Percentiles rank a stretch among this genome's conserved stretches.
Conservation (phyloP, 2,113 vertebrate species). For the Bambusicola thoracicus region DNA sequence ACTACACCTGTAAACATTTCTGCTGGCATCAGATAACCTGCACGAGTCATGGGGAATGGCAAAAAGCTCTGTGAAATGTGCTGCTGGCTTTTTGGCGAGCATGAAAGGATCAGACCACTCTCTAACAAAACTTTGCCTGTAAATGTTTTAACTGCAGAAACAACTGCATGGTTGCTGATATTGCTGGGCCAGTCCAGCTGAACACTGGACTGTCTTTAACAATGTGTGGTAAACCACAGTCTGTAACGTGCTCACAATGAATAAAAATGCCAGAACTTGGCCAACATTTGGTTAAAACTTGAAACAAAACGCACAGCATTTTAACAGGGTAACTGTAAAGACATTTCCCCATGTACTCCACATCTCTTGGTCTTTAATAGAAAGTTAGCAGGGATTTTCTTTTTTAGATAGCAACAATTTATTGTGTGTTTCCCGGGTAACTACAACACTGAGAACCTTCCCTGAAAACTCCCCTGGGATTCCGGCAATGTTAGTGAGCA, state of each 20-base stretch:
- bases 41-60: neutral
- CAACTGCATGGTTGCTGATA: neutral
- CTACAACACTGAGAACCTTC: constrained; percentile 26
- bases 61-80: neutral
- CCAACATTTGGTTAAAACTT: constrained; percentile 36
- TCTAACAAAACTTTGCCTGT: neutral
- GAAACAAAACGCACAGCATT: constrained; percentile 20
- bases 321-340: neutral
- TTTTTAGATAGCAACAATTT: constrained; percentile 56
- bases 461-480: constrained; percentile 40
- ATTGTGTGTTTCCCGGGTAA: constrained; percentile 65
- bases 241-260: neutral
- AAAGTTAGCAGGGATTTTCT: constrained; percentile 62
- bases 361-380: constrained; percentile 14
- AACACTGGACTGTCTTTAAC: neutral
- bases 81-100: neutral
- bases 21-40: neutral
- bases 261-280: constrained; percentile 26
- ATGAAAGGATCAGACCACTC: neutral
- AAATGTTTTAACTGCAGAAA: neutral
- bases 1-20: neutral
- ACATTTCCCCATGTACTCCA: constrained; percentile 14
- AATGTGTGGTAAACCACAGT: neutral
- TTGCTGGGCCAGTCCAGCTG: neutral
- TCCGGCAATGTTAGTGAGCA: constrained; percentile 44